These are phyloP conservation scores for Notolepis coatsorum DNA, from an alignment of 2,797 vertebrate genomes.

Conservation along the genomic window DNA sequence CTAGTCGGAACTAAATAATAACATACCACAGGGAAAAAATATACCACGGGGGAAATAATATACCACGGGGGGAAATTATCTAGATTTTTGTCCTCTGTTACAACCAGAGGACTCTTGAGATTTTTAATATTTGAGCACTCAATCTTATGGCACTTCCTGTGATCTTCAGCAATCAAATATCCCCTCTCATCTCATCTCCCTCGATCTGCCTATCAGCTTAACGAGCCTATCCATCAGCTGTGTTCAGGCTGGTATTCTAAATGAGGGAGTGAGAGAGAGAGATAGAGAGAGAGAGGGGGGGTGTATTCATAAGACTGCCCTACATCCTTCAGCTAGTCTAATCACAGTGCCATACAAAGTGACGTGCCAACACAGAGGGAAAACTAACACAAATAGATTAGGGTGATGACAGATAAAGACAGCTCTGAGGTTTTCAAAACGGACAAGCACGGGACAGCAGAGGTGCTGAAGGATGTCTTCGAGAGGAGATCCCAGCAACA, in stretches of 20 bases:
- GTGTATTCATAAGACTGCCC: conserved; percentile 72
- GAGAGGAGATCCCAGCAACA: conserved; percentile 51
- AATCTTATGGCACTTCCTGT: conserved; percentile 61
- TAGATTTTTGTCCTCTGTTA: conserved; percentile 43
- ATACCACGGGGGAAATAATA: not conserved
- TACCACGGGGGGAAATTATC: no score
- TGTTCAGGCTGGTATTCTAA: conserved; percentile 61
- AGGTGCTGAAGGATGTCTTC: conserved; percentile 55
- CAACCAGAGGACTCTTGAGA: conserved; percentile 58
- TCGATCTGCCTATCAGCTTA: conserved; percentile 68
- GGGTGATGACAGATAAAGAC: conserved; percentile 70
- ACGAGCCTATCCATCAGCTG: conserved; percentile 67
- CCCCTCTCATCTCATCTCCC: conserved; percentile 41
- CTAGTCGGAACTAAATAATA: not conserved
- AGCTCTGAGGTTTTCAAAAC: conserved; percentile 59
- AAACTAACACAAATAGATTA: conserved; percentile 68
- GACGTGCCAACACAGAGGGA: conserved; percentile 57
- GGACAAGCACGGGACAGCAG: conserved; percentile 48
- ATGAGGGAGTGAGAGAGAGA: conserved; percentile 54
- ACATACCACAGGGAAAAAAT: no score
- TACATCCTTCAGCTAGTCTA: conserved; percentile 73
- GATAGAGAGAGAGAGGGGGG: conserved; percentile 44
- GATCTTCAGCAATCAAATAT: conserved; percentile 69
- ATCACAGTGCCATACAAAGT: conserved; percentile 68
- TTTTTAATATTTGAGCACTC: conserved; percentile 67